Percentiles rank a stretch among this genome's conserved stretches.
These are phyloP conservation scores for Thalpophila matura DNA, from an alignment of 2,888 invertebrate genomes.

Conservation along the genomic window DNA sequence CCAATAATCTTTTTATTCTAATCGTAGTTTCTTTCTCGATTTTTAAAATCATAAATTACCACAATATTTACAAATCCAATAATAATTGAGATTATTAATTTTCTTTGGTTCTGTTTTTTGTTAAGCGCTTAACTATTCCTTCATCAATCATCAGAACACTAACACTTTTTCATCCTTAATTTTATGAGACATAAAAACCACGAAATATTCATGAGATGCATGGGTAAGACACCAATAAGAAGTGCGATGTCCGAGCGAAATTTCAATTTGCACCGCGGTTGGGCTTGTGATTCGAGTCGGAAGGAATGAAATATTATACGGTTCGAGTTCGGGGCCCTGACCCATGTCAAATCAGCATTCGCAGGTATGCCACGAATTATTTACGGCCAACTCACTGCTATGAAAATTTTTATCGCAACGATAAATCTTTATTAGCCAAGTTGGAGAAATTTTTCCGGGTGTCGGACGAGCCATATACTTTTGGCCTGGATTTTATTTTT, in stretches of 20 bases:
- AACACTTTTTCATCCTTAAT: slow-evolving; percentile 2
- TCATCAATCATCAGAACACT: not conserved
- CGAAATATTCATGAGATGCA: slow-evolving; percentile 17
- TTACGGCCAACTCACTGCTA: slow-evolving; percentile 86
- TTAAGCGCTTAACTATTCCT: not conserved
- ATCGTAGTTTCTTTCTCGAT: not conserved
- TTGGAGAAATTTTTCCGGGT: slow-evolving; percentile 74
- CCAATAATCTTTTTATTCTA: slow-evolving; percentile 8
- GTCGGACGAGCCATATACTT: slow-evolving; percentile 60
- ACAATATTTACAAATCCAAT: not conserved
- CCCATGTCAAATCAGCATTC: slow-evolving; percentile 90
- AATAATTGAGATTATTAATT: not conserved
- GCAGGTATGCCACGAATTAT: slow-evolving; percentile 88
- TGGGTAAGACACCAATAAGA: slow-evolving; percentile 69
- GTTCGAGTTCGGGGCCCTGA: slow-evolving; percentile 78
- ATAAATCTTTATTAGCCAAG: slow-evolving; percentile 87
- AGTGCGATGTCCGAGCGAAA: slow-evolving; percentile 74
- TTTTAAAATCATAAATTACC: not conserved
- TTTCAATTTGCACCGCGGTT: slow-evolving; percentile 84
- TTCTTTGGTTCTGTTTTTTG: not conserved
- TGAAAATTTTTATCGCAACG: slow-evolving; percentile 85
- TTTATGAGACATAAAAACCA: not conserved
- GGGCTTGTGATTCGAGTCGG: slow-evolving; percentile 80
- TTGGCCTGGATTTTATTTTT: slow-evolving; percentile 48
- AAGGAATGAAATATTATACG: slow-evolving; percentile 87